A percentile compares a stretch with the other conserved stretches of the same genome.
Evolutionary conservation across 2,797 vertebrate genomes (phyloP).

Genomic region (Echeneis naucrates): DNA sequence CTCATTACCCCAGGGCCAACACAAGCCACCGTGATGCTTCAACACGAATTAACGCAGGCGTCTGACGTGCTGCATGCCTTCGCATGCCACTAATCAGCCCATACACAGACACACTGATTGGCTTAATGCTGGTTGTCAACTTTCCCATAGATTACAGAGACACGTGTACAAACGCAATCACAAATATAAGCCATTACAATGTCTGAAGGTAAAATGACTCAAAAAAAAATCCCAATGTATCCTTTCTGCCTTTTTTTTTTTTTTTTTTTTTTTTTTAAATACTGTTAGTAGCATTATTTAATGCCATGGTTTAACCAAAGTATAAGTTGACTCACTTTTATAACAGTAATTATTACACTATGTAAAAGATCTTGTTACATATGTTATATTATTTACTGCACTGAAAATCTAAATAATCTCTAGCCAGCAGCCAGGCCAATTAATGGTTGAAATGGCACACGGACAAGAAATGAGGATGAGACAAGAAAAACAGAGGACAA

Average conservation of each 20-base stretch:
- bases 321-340: neutral
- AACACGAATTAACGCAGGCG: conserved; percentile 71
- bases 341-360: neutral
- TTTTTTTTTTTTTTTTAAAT: too few species aligned
- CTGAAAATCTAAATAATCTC: conserved; percentile 9
- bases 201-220: conserved; percentile 18
- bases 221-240: neutral
- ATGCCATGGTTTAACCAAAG: neutral
- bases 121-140: conserved; percentile 55
- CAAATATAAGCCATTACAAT: neutral
- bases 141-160: conserved; percentile 30
- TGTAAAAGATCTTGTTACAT: neutral
- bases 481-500: conserved; percentile 27
- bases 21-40: conserved; percentile 62
- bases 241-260: too few species aligned
- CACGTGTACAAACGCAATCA: conserved; percentile 11
- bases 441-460: conserved; percentile 20
- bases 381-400: conserved; percentile 4
- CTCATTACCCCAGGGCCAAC: conserved; percentile 76
- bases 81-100: conserved; percentile 64
- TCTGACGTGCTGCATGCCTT: conserved; percentile 63
- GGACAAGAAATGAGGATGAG: conserved; percentile 1
- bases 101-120: conserved; percentile 43
- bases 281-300: neutral
- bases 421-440: conserved; percentile 17